Conservation (phyloP, 2,888 invertebrate species). For the Brenthis hecate region DNA sequence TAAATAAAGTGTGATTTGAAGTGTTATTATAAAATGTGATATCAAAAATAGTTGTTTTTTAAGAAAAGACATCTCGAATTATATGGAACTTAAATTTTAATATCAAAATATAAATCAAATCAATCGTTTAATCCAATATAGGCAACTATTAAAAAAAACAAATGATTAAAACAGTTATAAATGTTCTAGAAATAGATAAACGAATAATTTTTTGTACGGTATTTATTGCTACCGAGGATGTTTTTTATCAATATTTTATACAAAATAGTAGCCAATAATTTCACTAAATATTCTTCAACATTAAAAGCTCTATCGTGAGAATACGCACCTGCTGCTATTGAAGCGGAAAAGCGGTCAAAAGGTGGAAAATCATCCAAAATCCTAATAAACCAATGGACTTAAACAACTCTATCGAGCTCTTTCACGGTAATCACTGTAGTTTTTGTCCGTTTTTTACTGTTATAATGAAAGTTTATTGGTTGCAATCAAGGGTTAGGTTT, state of each 20-base stretch:
- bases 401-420: slow-evolving; percentile 60
- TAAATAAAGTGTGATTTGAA: too few relatives aligned
- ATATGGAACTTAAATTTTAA: too few relatives aligned
- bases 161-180: too few relatives aligned
- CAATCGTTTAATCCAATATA: too few relatives aligned
- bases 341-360: slow-evolving; percentile 77
- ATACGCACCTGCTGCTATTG: slow-evolving; percentile 72
- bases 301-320: slow-evolving; percentile 74
- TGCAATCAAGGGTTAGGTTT: slow-evolving; percentile 1
- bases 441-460: slow-evolving; percentile 17
- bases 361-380: slow-evolving; percentile 79
- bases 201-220: background rate
- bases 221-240: too few relatives aligned
- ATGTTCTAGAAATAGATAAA: background rate
- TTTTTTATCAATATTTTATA: too few relatives aligned
- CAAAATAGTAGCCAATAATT: background rate
- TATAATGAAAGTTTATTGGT: slow-evolving; percentile 19
- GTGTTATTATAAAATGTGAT: too few relatives aligned
- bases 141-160: too few relatives aligned
- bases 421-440: slow-evolving; percentile 58
- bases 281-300: slow-evolving; percentile 54
- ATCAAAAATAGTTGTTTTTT: too few relatives aligned
- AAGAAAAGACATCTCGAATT: too few relatives aligned
- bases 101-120: too few relatives aligned
- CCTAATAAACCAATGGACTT: slow-evolving; percentile 70